Conservation (phyloP, 92 coral and sea anemone genomes). For the Chrysogorgia sp. region DNA sequence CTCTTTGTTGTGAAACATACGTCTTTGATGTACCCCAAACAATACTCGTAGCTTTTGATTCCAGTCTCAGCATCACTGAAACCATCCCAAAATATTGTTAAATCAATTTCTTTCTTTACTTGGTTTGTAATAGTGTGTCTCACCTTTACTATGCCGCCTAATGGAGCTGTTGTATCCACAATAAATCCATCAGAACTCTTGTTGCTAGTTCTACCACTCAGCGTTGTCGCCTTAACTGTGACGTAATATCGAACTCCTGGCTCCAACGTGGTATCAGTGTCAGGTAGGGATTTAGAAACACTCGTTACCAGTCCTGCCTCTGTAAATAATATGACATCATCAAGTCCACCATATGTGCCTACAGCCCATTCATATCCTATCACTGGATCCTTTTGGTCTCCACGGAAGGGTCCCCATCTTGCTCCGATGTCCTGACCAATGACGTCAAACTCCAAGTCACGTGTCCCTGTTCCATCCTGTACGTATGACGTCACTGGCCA, state of each 20-base stretch:
- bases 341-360: conserved; percentile 65
- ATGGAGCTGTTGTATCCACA: conserved; percentile 81
- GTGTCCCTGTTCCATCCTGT: conserved; percentile 65
- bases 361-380: conserved; percentile 87
- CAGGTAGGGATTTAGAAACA: conserved; percentile 61
- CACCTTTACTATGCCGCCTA: conserved; percentile 56
- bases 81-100: conserved; percentile 69
- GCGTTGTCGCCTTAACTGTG: conserved; percentile 75
- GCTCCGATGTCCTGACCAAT: conserved; percentile 72
- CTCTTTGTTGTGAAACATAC: conserved; percentile 54
- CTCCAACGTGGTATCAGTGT: conserved; percentile 68
- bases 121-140: conserved; percentile 66
- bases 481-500: conserved; percentile 80
- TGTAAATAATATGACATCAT: conserved; percentile 74
- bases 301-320: conserved; percentile 67
- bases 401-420: conserved; percentile 80
- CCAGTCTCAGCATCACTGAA: conserved; percentile 76
- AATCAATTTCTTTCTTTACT: conserved; percentile 54
- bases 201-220: conserved; percentile 66
- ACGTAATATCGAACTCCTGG: conserved; percentile 77
- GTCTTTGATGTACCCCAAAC: conserved; percentile 73
- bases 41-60: conserved; percentile 61
- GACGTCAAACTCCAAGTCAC: conserved; percentile 64
- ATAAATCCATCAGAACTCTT: conserved; percentile 80
- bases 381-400: conserved; percentile 77